A percentile compares a stretch with the other conserved stretches of the same genome.
phyloP scores from a whole-genome alignment of 2,113 vertebrate species.

The Upupa epops region DNA sequence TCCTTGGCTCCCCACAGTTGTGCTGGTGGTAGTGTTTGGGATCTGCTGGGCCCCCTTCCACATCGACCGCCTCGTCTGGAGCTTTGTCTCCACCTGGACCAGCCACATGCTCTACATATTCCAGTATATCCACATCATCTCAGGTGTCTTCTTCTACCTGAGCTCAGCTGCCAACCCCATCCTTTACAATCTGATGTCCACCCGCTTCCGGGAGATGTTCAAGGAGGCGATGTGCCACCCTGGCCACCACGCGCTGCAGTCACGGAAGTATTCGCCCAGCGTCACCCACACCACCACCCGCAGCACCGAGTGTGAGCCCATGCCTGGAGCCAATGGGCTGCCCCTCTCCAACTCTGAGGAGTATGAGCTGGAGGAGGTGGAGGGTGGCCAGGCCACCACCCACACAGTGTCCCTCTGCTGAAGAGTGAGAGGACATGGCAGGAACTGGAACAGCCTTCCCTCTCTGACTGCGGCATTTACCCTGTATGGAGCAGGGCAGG shows the following conservation, averaged over 20 bases:
- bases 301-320: constrained; percentile 81
- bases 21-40: constrained; percentile 90
- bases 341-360: constrained; percentile 48
- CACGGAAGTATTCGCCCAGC: constrained; percentile 73
- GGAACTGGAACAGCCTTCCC: neutral
- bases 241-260: neutral
- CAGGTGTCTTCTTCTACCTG: constrained; percentile 91
- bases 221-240: constrained; percentile 83
- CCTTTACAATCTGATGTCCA: constrained; percentile 95
- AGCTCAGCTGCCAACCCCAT: constrained; percentile 90
- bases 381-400: neutral
- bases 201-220: constrained; percentile 92
- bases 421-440: neutral
- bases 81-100: constrained; percentile 83
- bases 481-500: accelerated
- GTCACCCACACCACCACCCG: constrained; percentile 79
- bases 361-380: neutral
- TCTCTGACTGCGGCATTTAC: neutral
- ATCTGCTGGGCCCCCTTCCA: constrained; percentile 97
- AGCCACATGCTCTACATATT: constrained; percentile 77
- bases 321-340: constrained; percentile 46
- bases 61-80: constrained; percentile 92
- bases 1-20: constrained; percentile 70
- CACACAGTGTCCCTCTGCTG: constrained; percentile 41
- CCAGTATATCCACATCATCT: constrained; percentile 85